These are phyloP conservation scores for Drosophila kokeensis DNA, from an alignment of 2,888 invertebrate genomes.

Conservation along the genomic window DNA sequence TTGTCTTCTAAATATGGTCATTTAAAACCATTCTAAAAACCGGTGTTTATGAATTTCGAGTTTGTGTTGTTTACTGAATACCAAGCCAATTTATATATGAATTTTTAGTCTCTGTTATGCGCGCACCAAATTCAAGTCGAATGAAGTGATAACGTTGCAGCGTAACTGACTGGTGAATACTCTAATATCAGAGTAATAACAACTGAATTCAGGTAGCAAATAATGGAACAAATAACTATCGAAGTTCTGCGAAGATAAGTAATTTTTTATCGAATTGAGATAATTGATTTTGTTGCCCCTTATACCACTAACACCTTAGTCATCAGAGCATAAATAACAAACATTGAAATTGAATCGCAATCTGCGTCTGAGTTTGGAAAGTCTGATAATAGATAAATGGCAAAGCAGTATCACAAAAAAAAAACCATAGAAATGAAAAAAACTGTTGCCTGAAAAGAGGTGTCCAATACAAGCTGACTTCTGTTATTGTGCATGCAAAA, in stretches of 20 bases:
- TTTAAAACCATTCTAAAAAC: no score
- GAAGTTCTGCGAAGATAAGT: no score
- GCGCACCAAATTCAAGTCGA: slow-evolving; percentile 20
- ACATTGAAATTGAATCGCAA: slow-evolving; percentile 57
- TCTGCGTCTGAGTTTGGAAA: slow-evolving; percentile 43
- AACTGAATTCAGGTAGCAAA: not conserved
- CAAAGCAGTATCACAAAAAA: slow-evolving; percentile 20
- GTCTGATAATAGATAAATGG: slow-evolving; percentile 54
- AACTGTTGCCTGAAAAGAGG: slow-evolving; percentile 34
- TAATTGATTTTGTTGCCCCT: not conserved
- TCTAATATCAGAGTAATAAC: not conserved
- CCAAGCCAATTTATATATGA: slow-evolving; percentile 33
- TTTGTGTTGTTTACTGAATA: not conserved
- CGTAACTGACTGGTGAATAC: not conserved
- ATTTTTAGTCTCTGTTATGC: slow-evolving; percentile 16
- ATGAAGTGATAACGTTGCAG: not conserved
- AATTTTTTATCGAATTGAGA: not conserved
- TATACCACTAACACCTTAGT: not conserved
- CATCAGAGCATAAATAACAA: slow-evolving; percentile 22
- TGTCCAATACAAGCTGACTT: slow-evolving; percentile 33
- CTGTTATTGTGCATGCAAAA: slow-evolving; percentile 43
- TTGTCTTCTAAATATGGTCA: no score
- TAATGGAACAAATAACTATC: not conserved
- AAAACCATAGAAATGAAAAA: slow-evolving; percentile 17
- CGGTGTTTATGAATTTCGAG: no score